Base-by-base conservation (phyloP, 53 echinoderm and acorn worm species). In the Holothuria scabra region DNA sequence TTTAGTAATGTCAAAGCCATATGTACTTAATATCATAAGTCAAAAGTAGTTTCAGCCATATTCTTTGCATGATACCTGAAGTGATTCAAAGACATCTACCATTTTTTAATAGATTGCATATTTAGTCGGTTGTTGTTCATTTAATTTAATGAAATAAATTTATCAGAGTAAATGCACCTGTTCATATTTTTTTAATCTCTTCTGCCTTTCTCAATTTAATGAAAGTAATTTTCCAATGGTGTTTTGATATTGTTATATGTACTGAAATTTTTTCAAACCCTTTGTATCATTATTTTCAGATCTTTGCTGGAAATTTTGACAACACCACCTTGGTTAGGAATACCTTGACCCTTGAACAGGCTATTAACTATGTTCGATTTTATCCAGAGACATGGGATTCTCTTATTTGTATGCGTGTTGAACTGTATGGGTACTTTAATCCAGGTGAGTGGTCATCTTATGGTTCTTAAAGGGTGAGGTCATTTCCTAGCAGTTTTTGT, bases 281-380 rank as follows among this genome's bases (percentile, higher is more conserved):
- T 52, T 9, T 52, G 10, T 0, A 41, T 66, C 44, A 5, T 12
- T 23, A 46, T 60, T 63, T 92, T 24, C 76, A 93, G 93, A 35
- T 83, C 66, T 90, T 91, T 64, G 57, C 28, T 23, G 93, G 91
- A 31, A 93, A 93, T 78, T 91, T 84, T 76, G 91, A 93, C 74
- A 91, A 86, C 64, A 86, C 60, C 60, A 88, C 76, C 59, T 30
- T 84, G 8, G 93, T 93, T 0, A 88, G 91, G 16, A 81, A 93
- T 20, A 62, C 86, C n/a, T 85, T 91, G 35, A 69, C 78, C 8
- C 46, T 93, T 23, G 52, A 28, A 4, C 41, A 78, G 5, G 70
- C 83, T 2, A 84, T 93, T 65, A 85, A 63, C 75, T 85, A 84
- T 21, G 90, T 93, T 19, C 68, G 84, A 35, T 81, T 93, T 20